phyloP scores from a whole-genome alignment of 2,113 vertebrate genomes.

The Euleptes europaea region DNA sequence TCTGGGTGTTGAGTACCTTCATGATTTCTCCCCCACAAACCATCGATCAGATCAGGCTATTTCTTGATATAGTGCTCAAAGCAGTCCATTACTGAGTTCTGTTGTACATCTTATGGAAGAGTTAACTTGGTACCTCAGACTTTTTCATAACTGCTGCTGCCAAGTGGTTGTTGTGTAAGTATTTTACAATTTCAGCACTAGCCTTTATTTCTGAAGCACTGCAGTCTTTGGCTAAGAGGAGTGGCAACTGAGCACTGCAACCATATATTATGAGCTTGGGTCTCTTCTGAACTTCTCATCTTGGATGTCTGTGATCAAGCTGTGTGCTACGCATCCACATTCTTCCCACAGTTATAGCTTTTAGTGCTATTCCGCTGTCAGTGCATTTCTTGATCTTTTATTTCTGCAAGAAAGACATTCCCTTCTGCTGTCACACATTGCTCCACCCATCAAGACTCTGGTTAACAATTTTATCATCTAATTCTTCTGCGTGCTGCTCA shows the following conservation, averaged over 20 bases:
- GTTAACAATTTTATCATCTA: background rate
- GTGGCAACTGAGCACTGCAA: background rate
- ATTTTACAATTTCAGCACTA: background rate
- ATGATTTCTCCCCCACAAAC: background rate
- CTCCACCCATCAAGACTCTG: background rate
- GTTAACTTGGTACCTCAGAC: background rate
- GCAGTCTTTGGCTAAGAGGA: background rate
- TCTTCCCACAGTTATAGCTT: too few relatives aligned
- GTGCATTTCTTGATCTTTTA: background rate
- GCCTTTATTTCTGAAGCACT: background rate
- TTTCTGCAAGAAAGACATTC: background rate
- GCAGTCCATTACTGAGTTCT: background rate
- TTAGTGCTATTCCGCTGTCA: too few relatives aligned
- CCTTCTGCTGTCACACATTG: background rate
- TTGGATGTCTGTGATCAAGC: background rate
- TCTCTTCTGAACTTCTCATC: constrained; percentile 8
- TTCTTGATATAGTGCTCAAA: background rate
- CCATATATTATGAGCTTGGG: background rate
- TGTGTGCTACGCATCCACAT: too few relatives aligned
- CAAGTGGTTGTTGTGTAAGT: background rate
- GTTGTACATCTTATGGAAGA: background rate
- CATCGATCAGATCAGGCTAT: background rate
- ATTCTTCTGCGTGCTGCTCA: background rate
- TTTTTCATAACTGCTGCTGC: background rate
- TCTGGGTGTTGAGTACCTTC: background rate